Evolutionary conservation across 1,140 invertebrate species (phyloP).

Genomic region (Copidosoma floridanum): DNA sequence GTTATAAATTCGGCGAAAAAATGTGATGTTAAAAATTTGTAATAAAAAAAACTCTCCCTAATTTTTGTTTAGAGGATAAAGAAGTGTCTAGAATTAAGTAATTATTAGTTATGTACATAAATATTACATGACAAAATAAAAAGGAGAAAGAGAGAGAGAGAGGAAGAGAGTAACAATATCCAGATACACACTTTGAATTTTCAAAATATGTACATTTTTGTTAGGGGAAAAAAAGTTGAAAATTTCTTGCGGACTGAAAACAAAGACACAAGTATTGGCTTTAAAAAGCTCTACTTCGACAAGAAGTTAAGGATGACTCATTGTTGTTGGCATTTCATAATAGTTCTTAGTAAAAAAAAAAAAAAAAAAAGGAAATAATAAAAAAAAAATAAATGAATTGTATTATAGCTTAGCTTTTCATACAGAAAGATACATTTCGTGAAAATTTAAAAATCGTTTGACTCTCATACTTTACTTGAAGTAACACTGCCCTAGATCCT

Average conservation of each 20-base stretch:
- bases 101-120: constrained; percentile 18
- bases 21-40: constrained; percentile 2
- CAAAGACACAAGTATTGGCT: not conserved
- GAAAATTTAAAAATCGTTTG: constrained; percentile 26
- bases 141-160: not conserved
- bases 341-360: constrained; percentile 35
- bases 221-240: not conserved
- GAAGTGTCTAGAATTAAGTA: constrained; percentile 6
- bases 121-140: constrained; percentile 6
- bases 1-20: not conserved
- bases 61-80: not conserved
- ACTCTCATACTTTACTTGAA: constrained; percentile 3
- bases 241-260: constrained; percentile 4
- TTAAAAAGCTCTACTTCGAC: constrained; percentile 9
- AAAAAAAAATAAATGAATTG: no score
- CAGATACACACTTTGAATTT: constrained; percentile 2
- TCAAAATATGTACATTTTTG: constrained; percentile 17
- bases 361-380: no score
- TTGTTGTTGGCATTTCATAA: constrained; percentile 42
- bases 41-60: not conserved
- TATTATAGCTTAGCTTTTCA: constrained; percentile 46
- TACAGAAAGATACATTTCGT: constrained; percentile 44
- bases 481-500: not conserved
- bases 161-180: not conserved
- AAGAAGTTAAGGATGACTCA: constrained; percentile 18